Base-by-base conservation (phyloP, 2,113 vertebrate genomes). In the Bothrops jararaca region DNA sequence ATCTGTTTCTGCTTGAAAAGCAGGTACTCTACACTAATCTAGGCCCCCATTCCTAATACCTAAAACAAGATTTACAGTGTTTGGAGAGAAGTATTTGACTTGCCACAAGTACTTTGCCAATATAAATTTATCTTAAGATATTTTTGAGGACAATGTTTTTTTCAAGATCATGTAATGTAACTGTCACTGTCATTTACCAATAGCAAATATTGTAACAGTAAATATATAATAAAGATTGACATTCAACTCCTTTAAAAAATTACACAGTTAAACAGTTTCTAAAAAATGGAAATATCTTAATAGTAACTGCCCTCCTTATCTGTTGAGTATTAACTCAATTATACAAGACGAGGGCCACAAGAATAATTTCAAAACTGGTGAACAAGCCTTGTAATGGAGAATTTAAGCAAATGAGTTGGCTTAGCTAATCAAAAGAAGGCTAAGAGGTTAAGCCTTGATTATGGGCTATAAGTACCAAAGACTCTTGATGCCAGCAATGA, bases 391-490 rank as follows among this genome's bases (percentile, higher is more conserved):
- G n/a, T 80, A 53, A 23, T 90, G 56, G 24, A 34, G 52, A 52
- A 89, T 45, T 90, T 90, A 60, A 90, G 54, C 45, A 92, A 92
- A 92, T 92, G 74, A 86, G 29, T 86, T 52, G 3, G 34, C 57
- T 92, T 90, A 53, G 29, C 45, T 60, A 60, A 90, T 86, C 74
- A 92, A 92, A 90, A 85, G 88, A 60, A 60, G 48, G 74, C 20
- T 90, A 90, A 90, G 92, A 90, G 54, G 74, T 90, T 90, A 90
- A 92, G 56, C 39, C 74, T 92, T 92, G 69, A 92, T 92, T 86
- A 90, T 9, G n/a, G n/a, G 56, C 45, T 80, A 86, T 39, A 89
- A 92, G 80, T 53, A 52, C 92, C 86, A 29, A 92, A 86, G 29
- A 48, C 22, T 90, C 64, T 92, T 89, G 74, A 92, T 85, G 50